Conservation (phyloP, 1,140 invertebrate species). For the Lordiphosa stackelbergi region DNA sequence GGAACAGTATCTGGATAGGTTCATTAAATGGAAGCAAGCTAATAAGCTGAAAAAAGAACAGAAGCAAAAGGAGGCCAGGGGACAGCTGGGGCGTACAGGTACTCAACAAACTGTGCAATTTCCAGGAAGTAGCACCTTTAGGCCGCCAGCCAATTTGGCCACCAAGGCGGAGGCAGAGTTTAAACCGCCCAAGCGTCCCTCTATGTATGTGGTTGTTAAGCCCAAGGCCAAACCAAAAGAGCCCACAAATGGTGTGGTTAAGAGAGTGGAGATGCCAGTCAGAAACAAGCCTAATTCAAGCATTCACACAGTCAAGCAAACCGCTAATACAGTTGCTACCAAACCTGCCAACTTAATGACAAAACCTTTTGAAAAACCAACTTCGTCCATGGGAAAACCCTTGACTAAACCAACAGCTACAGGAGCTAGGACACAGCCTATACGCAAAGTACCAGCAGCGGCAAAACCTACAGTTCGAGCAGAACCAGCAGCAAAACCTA, state of each 20-base stretch:
- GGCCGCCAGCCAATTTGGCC: background rate
- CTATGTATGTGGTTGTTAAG: constrained; percentile 31
- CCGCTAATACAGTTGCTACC: background rate
- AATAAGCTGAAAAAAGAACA: constrained; percentile 9
- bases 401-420: no score
- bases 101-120: no score
- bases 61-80: background rate
- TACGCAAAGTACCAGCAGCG: no score
- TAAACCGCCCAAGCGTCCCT: constrained; percentile 13
- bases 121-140: background rate
- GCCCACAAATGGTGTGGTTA: background rate
- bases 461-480: no score
- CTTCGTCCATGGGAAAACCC: no score
- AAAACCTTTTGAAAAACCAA: constrained; percentile 34
- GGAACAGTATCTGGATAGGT: constrained; percentile 31
- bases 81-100: background rate
- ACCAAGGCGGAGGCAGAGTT: background rate
- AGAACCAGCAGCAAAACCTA: no score
- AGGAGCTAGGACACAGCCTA: no score
- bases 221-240: constrained; percentile 6
- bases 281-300: no score
- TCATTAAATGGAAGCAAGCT: constrained; percentile 24
- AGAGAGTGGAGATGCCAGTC: background rate
- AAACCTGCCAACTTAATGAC: constrained; percentile 21
- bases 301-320: no score